phyloP scores from a whole-genome alignment of 2,888 invertebrate genomes.

The Monopis laevigella region DNA sequence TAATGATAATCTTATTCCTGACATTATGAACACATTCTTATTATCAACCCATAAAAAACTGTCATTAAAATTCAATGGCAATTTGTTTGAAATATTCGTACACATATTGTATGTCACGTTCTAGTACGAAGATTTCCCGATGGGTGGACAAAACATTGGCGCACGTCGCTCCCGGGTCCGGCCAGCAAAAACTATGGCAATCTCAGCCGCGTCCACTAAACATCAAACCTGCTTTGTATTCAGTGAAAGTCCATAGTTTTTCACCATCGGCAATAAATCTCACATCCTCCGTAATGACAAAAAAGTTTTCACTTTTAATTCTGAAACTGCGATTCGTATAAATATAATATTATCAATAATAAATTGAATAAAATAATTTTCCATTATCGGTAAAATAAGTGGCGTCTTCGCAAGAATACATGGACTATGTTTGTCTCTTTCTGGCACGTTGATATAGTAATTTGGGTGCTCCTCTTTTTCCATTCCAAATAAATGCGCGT shows the following conservation, averaged over 20 bases:
- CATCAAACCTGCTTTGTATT: constrained; percentile 34
- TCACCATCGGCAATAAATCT: constrained; percentile 31
- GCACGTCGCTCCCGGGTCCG: constrained; percentile 7
- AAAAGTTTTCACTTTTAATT: constrained; percentile 26
- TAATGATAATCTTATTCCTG: no score
- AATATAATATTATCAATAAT: no score
- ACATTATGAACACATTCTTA: no score
- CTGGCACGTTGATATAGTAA: background rate
- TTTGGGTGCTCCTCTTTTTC: constrained; percentile 18
- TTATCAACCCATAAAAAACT: no score
- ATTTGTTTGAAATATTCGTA: no score
- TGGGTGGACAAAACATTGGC: constrained; percentile 5
- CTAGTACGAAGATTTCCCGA: background rate
- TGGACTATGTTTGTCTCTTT: constrained; percentile 13
- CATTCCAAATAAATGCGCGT: constrained; percentile 34
- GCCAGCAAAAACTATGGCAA: constrained; percentile 37
- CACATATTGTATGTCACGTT: no score
- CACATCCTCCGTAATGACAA: constrained; percentile 26
- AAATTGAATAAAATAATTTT: constrained; percentile 38
- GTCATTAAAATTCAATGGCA: no score
- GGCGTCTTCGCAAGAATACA: constrained; percentile 20
- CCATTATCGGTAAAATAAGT: constrained; percentile 26
- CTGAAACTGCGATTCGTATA: constrained; percentile 17
- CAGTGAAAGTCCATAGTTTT: constrained; percentile 36
- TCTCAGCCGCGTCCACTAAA: constrained; percentile 20